These are phyloP conservation scores for Mohoua ochrocephala DNA, from an alignment of 2,113 vertebrate genomes.

Conservation along the genomic window DNA sequence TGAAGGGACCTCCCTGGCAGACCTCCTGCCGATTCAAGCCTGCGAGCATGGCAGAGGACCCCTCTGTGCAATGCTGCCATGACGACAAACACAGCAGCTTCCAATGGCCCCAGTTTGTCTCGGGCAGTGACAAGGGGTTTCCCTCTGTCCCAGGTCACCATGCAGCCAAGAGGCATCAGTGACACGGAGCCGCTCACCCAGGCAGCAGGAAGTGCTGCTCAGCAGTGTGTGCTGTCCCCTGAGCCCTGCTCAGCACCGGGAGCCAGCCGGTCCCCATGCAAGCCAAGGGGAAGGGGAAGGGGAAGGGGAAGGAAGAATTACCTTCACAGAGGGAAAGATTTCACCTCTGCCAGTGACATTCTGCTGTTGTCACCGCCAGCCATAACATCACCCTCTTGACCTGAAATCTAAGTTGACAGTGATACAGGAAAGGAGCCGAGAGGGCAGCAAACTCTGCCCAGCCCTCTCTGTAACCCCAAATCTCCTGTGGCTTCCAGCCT, in stretches of 20 bases:
- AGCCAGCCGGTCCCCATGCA: neutral
- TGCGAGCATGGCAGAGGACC: neutral
- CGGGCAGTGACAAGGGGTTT: neutral
- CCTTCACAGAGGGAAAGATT: neutral
- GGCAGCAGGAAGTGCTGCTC: neutral
- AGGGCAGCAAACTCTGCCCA: neutral
- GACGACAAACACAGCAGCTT: neutral
- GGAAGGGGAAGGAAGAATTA: neutral
- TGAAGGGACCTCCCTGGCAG: neutral
- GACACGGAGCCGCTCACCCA: neutral
- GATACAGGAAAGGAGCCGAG: neutral
- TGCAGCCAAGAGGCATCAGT: neutral
- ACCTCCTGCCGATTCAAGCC: neutral
- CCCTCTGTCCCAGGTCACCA: neutral
- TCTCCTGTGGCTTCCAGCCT: neutral
- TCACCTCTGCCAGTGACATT: slow-evolving; percentile 24
- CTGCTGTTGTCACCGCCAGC: neutral
- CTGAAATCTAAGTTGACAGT: slow-evolving; percentile 19
- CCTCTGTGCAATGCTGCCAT: rapidly evolving
- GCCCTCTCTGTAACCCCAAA: neutral
- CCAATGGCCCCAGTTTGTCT: rapidly evolving
- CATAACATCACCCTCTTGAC: neutral
- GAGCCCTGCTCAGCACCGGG: neutral
- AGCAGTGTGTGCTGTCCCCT: rapidly evolving
- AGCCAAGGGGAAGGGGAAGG: neutral